Conservation (phyloP, 2,888 invertebrate species). For the Philopedon plagiatum region DNA sequence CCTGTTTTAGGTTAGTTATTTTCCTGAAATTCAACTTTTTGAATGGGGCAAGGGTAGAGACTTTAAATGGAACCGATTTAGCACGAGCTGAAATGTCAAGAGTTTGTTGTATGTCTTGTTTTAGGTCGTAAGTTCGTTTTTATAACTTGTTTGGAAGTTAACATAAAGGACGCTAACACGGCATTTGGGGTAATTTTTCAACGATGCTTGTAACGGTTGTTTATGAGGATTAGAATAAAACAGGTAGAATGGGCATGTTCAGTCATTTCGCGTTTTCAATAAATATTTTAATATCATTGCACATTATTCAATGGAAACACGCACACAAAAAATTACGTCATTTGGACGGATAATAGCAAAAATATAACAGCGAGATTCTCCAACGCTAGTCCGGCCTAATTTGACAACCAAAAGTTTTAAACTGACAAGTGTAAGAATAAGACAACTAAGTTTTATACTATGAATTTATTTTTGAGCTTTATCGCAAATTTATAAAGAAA, state of each 20-base stretch:
- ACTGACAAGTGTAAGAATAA: no score
- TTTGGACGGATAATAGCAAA: no score
- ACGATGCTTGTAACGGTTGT: slow-evolving; percentile 4
- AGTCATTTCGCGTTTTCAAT: no score
- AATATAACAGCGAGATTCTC: no score
- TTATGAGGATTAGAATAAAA: background rate
- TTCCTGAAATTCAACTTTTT: slow-evolving; percentile 39
- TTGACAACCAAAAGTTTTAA: no score
- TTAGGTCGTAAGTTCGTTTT: slow-evolving; percentile 40
- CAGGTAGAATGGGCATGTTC: background rate
- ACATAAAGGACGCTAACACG: slow-evolving; percentile 10
- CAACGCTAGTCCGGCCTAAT: no score
- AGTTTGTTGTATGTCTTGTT: slow-evolving; percentile 36
- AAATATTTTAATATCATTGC: no score
- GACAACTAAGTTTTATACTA: no score
- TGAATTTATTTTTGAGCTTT: no score
- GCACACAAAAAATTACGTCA: no score
- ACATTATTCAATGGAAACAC: no score
- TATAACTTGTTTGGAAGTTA: slow-evolving; percentile 28
- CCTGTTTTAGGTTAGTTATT: slow-evolving; percentile 29
- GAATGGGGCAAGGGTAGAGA: background rate
- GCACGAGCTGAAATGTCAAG: slow-evolving; percentile 43
- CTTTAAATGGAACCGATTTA: slow-evolving; percentile 30
- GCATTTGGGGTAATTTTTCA: slow-evolving; percentile 14
- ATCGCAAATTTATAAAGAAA: no score